phyloP scores from a whole-genome alignment of 2,797 vertebrate genomes.

The Gallinago stenura region DNA sequence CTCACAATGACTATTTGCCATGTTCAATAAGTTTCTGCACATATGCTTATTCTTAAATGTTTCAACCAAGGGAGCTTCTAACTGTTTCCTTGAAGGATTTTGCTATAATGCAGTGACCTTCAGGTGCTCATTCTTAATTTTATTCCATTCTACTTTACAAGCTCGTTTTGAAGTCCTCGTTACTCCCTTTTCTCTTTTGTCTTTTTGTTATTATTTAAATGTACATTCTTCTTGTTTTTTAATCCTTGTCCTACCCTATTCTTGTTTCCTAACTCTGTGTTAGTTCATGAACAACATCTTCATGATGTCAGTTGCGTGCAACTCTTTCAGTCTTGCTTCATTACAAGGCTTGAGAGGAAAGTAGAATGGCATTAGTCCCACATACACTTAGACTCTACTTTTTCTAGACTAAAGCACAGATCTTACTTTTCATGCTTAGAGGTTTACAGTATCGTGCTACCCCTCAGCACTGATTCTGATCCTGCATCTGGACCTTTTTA shows the following conservation, averaged over 20 bases:
- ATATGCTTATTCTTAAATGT: background rate
- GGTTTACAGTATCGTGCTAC: background rate
- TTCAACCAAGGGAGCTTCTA: background rate
- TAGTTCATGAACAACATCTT: background rate
- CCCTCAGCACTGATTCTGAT: background rate
- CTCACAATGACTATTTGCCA: background rate
- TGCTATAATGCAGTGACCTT: background rate
- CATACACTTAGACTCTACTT: background rate
- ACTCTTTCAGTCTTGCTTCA: background rate
- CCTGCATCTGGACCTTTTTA: background rate
- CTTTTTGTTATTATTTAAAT: background rate
- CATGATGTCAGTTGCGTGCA: too few species aligned
- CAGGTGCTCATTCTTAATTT: background rate
- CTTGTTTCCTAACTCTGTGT: background rate
- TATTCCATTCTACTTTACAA: background rate
- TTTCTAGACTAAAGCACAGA: background rate
- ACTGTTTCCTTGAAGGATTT: background rate
- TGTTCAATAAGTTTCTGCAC: background rate
- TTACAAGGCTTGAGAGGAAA: background rate
- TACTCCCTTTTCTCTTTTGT: background rate
- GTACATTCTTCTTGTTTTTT: background rate
- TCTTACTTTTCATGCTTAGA: background rate
- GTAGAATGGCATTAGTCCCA: background rate
- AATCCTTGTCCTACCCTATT: background rate
- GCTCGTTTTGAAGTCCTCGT: background rate